These are phyloP conservation scores for Alethe castanea DNA, from an alignment of 2,113 vertebrate genomes.

Conservation along the genomic window DNA sequence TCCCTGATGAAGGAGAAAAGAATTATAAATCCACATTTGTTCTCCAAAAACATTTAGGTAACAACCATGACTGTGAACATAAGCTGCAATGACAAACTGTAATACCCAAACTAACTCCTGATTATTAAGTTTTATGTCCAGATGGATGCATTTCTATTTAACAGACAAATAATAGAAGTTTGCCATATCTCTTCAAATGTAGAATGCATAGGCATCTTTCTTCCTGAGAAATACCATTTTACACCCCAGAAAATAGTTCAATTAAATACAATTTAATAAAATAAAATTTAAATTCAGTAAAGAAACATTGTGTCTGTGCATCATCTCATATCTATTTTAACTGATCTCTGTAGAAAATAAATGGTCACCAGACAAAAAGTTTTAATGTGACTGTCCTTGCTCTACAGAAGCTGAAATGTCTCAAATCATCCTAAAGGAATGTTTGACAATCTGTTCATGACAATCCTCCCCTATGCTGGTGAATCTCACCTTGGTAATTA, in stretches of 20 bases:
- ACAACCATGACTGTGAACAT: neutral
- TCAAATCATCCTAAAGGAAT: neutral
- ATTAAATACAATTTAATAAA: neutral
- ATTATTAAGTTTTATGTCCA: neutral
- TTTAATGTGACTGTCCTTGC: neutral
- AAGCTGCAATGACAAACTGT: neutral
- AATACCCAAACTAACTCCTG: neutral
- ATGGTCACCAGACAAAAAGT: neutral
- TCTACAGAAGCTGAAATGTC: neutral
- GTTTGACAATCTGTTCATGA: neutral
- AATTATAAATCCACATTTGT: neutral
- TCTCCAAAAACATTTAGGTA: neutral
- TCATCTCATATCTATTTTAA: neutral
- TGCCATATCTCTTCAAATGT: neutral
- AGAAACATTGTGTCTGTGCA: neutral
- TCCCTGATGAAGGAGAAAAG: constrained; percentile 74
- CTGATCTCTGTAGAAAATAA: neutral
- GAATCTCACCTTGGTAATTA: neutral
- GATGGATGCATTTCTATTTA: neutral
- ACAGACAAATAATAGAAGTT: neutral
- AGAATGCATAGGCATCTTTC: neutral
- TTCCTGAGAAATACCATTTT: neutral
- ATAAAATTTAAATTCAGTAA: neutral
- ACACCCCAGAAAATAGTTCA: neutral
- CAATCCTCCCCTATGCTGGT: neutral